Evolutionary conservation across 2,888 invertebrate species (phyloP).

Genomic region (Trachelus tabidus): DNA sequence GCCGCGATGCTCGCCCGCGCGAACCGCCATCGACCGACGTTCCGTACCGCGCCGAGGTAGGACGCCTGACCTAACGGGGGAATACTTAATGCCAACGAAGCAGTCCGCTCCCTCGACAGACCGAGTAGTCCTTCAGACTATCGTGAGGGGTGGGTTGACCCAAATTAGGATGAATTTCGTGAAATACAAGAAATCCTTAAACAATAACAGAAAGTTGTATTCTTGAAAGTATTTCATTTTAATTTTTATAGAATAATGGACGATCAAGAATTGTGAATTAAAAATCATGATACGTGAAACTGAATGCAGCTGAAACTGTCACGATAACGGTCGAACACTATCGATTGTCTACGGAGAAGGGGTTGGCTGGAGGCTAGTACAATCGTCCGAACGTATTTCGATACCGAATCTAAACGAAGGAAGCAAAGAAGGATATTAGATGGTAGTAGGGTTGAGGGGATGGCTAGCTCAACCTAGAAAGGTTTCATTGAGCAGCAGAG

Average conservation of each 20-base stretch:
- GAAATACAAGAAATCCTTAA: no score
- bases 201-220: no score
- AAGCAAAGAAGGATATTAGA: constrained; percentile 21
- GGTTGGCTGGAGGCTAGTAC: constrained; percentile 50
- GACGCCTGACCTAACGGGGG: constrained; percentile 53
- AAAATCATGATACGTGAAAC: no score
- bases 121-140: constrained; percentile 10
- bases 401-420: constrained; percentile 47
- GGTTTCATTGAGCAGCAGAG: constrained; percentile 63
- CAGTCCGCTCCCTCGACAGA: constrained; percentile 46
- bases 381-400: constrained; percentile 53
- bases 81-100: constrained; percentile 61
- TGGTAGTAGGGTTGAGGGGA: constrained; percentile 16
- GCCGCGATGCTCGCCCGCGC: constrained; percentile 30
- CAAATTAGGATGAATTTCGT: no score
- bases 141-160: no score
- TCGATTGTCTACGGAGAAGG: no score
- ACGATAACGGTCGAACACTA: no score
- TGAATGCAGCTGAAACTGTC: no score
- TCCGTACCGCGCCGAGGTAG: constrained; percentile 32
- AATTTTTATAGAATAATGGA: no score
- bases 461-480: constrained; percentile 60
- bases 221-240: no score
- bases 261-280: no score
- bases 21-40: constrained; percentile 22